Evolutionary conservation across 2,113 vertebrate species (phyloP).

Genomic region (Chunga burmeisteri): DNA sequence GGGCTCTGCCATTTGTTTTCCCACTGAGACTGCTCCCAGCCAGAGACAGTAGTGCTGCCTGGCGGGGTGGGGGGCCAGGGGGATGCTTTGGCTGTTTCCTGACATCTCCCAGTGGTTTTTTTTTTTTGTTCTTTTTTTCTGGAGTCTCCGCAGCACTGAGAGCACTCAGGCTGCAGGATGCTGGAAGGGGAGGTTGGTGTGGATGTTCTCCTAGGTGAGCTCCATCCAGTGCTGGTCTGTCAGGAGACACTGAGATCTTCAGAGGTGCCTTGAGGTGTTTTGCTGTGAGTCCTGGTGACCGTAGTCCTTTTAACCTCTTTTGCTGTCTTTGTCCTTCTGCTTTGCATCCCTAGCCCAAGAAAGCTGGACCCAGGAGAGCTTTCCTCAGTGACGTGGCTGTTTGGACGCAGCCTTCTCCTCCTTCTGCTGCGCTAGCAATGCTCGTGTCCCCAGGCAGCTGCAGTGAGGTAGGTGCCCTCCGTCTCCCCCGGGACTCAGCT

Average conservation of each 20-base stretch:
- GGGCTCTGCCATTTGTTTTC: not conserved
- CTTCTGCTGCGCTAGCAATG: not conserved
- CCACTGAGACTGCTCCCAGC: not conserved
- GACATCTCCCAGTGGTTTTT: not conserved
- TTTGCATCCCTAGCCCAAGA: not conserved
- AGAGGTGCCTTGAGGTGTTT: rapidly evolving
- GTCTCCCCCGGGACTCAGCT: rapidly evolving
- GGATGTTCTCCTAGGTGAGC: rapidly evolving
- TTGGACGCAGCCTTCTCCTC: not conserved
- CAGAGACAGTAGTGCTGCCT: not conserved
- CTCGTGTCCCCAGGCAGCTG: not conserved
- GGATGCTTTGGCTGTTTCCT: not conserved
- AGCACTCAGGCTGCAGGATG: not conserved
- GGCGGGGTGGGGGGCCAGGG: not conserved
- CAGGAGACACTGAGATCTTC: not conserved
- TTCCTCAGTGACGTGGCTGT: not conserved
- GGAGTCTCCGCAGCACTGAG: not conserved
- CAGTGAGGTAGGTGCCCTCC: conserved; percentile 20
- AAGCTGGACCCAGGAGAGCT: not conserved
- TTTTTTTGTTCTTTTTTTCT: not conserved
- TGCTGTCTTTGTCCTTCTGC: not conserved
- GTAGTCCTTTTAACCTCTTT: not conserved
- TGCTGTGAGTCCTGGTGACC: rapidly evolving
- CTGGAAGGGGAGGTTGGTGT: not conserved
- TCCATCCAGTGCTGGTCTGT: not conserved